These are phyloP conservation scores for Chrysochloris asiatica DNA, from an alignment of 2,113 vertebrate species.

Conservation along the genomic window DNA sequence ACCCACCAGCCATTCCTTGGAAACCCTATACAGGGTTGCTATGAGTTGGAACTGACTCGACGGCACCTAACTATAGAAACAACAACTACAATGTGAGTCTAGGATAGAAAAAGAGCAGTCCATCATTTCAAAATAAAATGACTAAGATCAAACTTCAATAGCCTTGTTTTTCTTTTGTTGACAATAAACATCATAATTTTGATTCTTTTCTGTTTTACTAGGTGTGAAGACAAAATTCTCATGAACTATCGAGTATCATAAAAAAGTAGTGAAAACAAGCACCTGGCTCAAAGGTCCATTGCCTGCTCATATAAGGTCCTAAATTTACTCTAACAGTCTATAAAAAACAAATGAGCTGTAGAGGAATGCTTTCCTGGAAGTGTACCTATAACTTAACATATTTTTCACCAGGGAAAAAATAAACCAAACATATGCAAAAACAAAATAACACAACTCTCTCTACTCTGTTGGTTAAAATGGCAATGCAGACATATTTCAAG, in stretches of 20 bases:
- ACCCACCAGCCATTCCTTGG: too few species aligned
- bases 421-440: background rate
- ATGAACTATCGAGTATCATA: conserved; percentile 65
- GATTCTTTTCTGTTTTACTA: conserved; percentile 48
- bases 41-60: too few species aligned
- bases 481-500: background rate
- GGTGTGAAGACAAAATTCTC: conserved; percentile 67
- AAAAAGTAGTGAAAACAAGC: conserved; percentile 54
- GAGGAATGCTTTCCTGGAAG: conserved; percentile 57
- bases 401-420: conserved; percentile 44
- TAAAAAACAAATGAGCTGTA: conserved; percentile 75
- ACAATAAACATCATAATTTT: conserved; percentile 53
- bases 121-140: conserved; percentile 27
- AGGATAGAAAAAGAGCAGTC: background rate
- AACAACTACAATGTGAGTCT: conserved; percentile 2
- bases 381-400: conserved; percentile 62
- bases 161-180: background rate
- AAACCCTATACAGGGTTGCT: too few species aligned
- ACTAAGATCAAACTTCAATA: conserved; percentile 37
- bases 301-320: background rate
- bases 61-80: too few species aligned
- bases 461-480: background rate
- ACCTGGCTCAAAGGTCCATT: conserved; percentile 30
- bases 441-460: background rate
- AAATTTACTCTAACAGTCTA: conserved; percentile 62